Evolutionary conservation across 2,888 invertebrate genomes (phyloP), one percentile per base, ranked within the genome.

Genomic region (Lepidocyrtoides sp.): DNA sequence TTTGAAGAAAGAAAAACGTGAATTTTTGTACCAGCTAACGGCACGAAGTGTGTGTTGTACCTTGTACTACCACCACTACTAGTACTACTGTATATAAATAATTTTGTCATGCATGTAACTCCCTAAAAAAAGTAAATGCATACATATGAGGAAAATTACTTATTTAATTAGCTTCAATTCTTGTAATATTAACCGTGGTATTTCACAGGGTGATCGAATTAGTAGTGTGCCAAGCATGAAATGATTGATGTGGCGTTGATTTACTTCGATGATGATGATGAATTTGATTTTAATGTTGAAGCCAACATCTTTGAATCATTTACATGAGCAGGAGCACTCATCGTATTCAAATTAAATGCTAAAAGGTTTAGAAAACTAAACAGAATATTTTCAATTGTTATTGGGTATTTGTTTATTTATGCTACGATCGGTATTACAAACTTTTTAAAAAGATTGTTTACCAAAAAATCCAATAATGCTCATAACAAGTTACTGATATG

Each of bases 121-220:
- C 51, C 2, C 12, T 1, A 54, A 3, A 60, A 66, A 29, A 69
- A 26, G 17, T n/a, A n/a, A n/a, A n/a, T n/a, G n/a, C n/a, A n/a
- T n/a, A n/a, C n/a, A n/a, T n/a, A 48, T 44, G 66, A n/a, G 63
- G 23, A 36, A 75, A 77, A 86, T 60, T 60, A 75, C 60, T 86
- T 57, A 26, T 63, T 77, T 48, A 86, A 86, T 86, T 86, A 63
- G 60, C 20, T 44, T 26, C 12, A 75, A 26, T 26, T 2, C 29
- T 44, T 79, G 66, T 66, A 87, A 87, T 87, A 26, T 69, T 36
- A 79, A 81, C 77, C 91, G 91, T 91, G 91, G 86, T 86, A 86
- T 57, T 81, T 81, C 91, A 91, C 91, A 81, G 36, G 81, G 91
- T 20, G 85, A 86, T 79, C 60, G 75, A 72, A 91, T 81, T 81